Evolutionary conservation across 2,797 vertebrate species (phyloP).

Genomic region (Centropyge bicolor): DNA sequence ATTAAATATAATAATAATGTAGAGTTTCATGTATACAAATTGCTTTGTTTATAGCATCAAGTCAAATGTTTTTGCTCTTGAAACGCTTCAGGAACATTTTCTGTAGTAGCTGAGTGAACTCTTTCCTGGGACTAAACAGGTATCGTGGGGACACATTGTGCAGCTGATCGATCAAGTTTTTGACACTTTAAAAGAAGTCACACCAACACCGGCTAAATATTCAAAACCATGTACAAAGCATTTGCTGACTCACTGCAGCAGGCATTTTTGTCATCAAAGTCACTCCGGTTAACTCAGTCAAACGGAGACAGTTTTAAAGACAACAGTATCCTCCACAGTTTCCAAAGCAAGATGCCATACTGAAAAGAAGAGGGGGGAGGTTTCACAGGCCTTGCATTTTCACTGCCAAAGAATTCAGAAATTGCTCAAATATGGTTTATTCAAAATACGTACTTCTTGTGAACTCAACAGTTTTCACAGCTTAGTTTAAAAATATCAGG

Average conservation of each 20-base stretch:
- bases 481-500: not conserved
- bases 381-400: too few relatives aligned
- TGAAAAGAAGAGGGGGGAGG: too few relatives aligned
- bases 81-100: not conserved
- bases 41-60: not conserved
- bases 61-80: not conserved
- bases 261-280: not conserved
- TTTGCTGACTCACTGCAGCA: slow-evolving; percentile 8
- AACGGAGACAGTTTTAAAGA: not conserved
- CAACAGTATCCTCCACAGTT: not conserved
- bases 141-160: not conserved
- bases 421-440: too few relatives aligned
- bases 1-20: too few relatives aligned
- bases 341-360: too few relatives aligned
- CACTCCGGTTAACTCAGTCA: slow-evolving; percentile 7
- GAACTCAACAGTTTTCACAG: not conserved
- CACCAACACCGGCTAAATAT: not conserved
- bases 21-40: too few relatives aligned
- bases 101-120: not conserved
- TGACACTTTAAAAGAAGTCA: not conserved
- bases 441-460: not conserved
- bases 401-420: too few relatives aligned
- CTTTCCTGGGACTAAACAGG: not conserved
- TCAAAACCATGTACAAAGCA: slow-evolving; percentile 1
- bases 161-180: not conserved